Conservation (phyloP, 2,888 invertebrate genomes). For the Drosophila vallismaia region DNA sequence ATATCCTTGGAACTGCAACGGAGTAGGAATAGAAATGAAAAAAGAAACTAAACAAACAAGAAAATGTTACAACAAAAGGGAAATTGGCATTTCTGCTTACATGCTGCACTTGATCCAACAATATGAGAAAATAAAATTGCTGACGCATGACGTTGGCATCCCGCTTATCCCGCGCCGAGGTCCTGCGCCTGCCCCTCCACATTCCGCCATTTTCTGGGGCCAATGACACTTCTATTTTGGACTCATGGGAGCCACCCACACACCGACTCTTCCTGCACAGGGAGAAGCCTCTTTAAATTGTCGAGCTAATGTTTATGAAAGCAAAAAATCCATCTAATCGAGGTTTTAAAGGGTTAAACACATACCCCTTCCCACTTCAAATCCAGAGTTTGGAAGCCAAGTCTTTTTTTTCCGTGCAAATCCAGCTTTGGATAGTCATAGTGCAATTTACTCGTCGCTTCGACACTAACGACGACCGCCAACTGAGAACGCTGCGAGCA, state of each 20-base stretch:
- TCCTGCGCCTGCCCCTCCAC: not conserved
- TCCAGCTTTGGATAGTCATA: conserved; percentile 38
- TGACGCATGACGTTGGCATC: conserved; percentile 63
- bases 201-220: conserved; percentile 47
- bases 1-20: conserved; percentile 13
- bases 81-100: conserved; percentile 45
- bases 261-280: not conserved
- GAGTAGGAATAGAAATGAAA: conserved; percentile 4
- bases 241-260: conserved; percentile 10
- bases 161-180: conserved; percentile 26
- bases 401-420: conserved; percentile 7
- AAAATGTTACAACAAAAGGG: conserved; percentile 22
- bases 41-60: conserved; percentile 8
- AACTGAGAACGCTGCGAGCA: conserved; percentile 3
- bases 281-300: not conserved
- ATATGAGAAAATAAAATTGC: conserved; percentile 56
- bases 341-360: not conserved
- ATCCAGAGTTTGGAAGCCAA: not conserved
- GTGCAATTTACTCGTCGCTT: conserved; percentile 52
- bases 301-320: not conserved
- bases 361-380: not conserved
- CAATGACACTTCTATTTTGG: conserved; percentile 63
- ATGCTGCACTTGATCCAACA: conserved; percentile 45
- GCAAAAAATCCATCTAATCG: no score
- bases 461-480: conserved; percentile 45